Evolutionary conservation across 2,113 vertebrate genomes (phyloP), one percentile per base, ranked within the genome.

Genomic region (Acrocephalus kingi): DNA sequence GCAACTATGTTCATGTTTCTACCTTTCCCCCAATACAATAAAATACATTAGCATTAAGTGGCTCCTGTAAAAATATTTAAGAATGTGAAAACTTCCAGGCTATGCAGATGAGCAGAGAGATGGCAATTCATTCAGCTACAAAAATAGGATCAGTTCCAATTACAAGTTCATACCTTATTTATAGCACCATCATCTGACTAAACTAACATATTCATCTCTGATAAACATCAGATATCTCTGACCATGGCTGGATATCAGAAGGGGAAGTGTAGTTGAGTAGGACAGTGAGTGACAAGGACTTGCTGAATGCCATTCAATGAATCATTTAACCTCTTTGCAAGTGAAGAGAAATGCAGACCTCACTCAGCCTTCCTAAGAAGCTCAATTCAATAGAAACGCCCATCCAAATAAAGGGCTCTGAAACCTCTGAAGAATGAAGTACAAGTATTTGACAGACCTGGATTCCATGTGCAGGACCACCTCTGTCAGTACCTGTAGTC

Each of bases 91-190:
- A 71, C 25, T 74, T 94, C 20, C 28, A 84, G 73, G 27, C 41
- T 81, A 74, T 84, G 80, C 23, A 81, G 73, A 93, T 78, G 23
- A 89, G 73, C 23, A 59, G 48, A 96, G 62, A 66, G 45, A 64
- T 63, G 33, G 69, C 52, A 91, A 94, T 77, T 91, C 73, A 71
- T 84, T 71, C 77, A 81, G 68, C 77, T 81, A 93, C 33, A 81
- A 77, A 90, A 87, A 74, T 28, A 15, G 16, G 77, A 94, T 93
- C 51, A 59, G 75, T 94, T 94, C 59, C 73, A 91, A 84, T 89
- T 83, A 85, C 56, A 89, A 73, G 21, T 89, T 96, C 87, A 91
- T 89, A 54, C 21, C 39, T 94, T 92, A 95, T 93, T 88, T 80
- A 94, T 80, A 87, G 80, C 49, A 89, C 91, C 30, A 63, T 78